A percentile compares a stretch with the other conserved stretches of the same genome.
Evolutionary conservation across 2,888 invertebrate species (phyloP).

Genomic region (Lepeophtheirus nordmannii): DNA sequence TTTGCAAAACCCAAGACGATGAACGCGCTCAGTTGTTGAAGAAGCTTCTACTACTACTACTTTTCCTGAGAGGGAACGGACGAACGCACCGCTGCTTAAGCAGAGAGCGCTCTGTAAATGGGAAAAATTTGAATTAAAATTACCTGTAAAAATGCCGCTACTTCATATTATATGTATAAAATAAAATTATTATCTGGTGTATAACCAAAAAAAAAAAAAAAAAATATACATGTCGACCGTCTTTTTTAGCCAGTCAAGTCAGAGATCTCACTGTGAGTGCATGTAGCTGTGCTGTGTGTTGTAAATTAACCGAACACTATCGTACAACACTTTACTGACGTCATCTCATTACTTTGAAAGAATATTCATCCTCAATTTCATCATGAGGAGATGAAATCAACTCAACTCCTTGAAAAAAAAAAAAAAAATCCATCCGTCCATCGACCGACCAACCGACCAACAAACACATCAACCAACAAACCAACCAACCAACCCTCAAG

Average conservation of each 20-base stretch:
- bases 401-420: not conserved
- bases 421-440: not conserved
- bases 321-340: too few relatives aligned
- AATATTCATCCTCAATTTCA: too few relatives aligned
- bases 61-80: not conserved
- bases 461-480: too few relatives aligned
- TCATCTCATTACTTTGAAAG: too few relatives aligned
- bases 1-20: slow-evolving; percentile 2
- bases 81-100: not conserved
- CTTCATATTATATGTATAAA: not conserved
- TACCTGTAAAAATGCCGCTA: slow-evolving; percentile 8
- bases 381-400: not conserved
- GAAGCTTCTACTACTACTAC: not conserved
- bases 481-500: too few relatives aligned
- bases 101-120: slow-evolving; percentile 2
- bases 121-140: slow-evolving; percentile 2
- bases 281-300: not conserved
- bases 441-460: too few relatives aligned
- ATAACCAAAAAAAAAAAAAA: not conserved
- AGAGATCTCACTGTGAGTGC: slow-evolving; percentile 7
- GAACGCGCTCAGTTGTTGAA: not conserved
- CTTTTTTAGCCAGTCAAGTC: slow-evolving; percentile 6
- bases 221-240: not conserved
- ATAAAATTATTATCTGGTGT: not conserved
- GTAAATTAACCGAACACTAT: too few relatives aligned